Percentiles rank a stretch among this genome's conserved stretches.
Conservation (phyloP, 2,888 invertebrate genomes). For the Stramonita haemastoma region DNA sequence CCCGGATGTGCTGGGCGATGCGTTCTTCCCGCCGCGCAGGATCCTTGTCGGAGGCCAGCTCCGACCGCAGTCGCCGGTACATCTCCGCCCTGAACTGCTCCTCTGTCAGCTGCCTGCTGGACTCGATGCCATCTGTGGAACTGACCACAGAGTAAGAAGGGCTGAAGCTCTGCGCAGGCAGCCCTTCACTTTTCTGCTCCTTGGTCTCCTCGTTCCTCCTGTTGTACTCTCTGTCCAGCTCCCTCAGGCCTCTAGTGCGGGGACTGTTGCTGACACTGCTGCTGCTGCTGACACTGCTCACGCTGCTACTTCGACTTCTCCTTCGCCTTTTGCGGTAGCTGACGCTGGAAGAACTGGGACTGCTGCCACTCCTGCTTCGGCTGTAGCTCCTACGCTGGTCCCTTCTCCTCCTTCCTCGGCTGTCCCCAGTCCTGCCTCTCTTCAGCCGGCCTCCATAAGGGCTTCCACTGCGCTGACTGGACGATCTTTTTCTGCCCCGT, state of each 20-base stretch:
- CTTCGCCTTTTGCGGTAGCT: not conserved
- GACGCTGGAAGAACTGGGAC: not conserved
- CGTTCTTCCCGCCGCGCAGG: constrained; percentile 5
- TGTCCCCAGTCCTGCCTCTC: not conserved
- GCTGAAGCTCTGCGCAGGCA: too few relatives aligned
- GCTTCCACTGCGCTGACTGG: not conserved
- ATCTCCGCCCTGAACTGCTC: constrained; percentile 27
- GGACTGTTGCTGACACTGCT: not conserved
- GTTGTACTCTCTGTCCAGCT: not conserved
- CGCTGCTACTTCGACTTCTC: not conserved
- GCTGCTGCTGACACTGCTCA: not conserved
- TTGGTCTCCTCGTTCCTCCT: not conserved
- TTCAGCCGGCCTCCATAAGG: not conserved
- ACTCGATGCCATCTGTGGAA: not conserved
- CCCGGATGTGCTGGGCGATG: constrained; percentile 33
- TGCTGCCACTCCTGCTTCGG: not conserved
- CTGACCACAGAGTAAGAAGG: not conserved
- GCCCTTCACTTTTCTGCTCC: not conserved
- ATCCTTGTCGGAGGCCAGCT: not conserved
- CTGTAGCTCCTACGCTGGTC: not conserved
- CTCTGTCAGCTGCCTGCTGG: not conserved
- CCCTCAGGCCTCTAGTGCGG: not conserved
- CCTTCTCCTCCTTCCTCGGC: not conserved
- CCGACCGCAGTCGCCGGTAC: constrained; percentile 6
- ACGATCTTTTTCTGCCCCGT: not conserved